Conservation (phyloP, 2,113 vertebrate species). For the Ceyx cyanopectus region DNA sequence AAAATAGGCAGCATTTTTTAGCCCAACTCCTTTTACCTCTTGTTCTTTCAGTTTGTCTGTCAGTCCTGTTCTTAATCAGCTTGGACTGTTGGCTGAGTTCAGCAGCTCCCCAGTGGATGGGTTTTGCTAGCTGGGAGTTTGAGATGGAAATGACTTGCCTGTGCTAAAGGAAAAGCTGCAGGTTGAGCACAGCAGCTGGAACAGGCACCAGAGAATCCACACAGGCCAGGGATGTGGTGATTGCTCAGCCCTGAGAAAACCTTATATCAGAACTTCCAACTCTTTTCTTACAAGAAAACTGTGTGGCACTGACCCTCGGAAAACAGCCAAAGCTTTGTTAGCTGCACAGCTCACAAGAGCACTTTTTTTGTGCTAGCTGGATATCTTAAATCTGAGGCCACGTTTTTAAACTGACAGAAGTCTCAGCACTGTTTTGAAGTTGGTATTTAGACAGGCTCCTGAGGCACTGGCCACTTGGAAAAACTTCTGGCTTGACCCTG, state of each 20-base stretch:
- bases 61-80: not conserved
- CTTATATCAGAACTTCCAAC: not conserved
- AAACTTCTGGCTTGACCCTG: not conserved
- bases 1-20: not conserved
- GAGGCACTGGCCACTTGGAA: not conserved
- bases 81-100: not conserved
- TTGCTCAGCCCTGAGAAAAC: not conserved
- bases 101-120: not conserved
- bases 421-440: not conserved
- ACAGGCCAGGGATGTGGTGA: not conserved
- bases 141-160: not conserved
- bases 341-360: not conserved
- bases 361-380: not conserved
- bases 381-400: not conserved
- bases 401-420: not conserved
- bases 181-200: not conserved
- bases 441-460: not conserved
- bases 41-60: not conserved
- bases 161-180: not conserved
- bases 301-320: not conserved
- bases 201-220: not conserved
- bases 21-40: not conserved
- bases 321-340: not conserved
- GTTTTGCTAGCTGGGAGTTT: not conserved
- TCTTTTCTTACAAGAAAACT: not conserved